Base-by-base conservation (phyloP, 2,113 vertebrate genomes). In the Gavialis gangeticus region DNA sequence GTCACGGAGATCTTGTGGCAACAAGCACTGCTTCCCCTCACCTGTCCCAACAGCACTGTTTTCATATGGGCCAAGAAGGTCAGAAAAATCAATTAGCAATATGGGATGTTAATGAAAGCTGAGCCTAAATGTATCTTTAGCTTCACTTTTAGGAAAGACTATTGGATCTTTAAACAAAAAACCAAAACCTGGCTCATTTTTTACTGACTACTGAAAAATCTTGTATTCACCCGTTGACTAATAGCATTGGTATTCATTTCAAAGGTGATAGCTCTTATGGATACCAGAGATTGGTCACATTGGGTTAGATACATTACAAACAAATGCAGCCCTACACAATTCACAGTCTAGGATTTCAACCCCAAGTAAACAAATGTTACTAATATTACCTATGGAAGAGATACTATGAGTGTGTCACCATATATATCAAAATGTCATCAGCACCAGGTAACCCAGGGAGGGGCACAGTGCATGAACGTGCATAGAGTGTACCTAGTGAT, bases 21-120 rank as follows among this genome's bases (percentile, higher is more conserved):
- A 75, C 80, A 88, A 90, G 94, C 89, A 97, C 69, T 46, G 27
- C 75, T 90, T 83, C 79, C 86, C 82, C 37, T 88, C 59, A 92
- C 82, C 75, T 63, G 83, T 66, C 82, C 46, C 90, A 85, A 87
- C 86, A 1, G 0, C 90, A 24, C 85, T 92, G 88, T 78, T 94
- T 97, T 94, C 93, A n/a, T 90, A 87, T 1, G 19, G 86, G 83
- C 58, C 64, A 88, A 64, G 69, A 95, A 96, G 92, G 96, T 96
- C 90, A 96, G 89, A 92, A 96, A 97, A 96, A 96, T 94, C 95
- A 95, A 92, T 96, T 94, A 91, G 59, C 28, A 73, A 37, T 95
- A 96, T 46, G 87, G 80, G 80, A 81, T 81, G 63, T 66, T 90
- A 94, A 63, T 0, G 1, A 90, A 95, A 92, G 60, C 88, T 69